Evolutionary conservation across 2,113 vertebrate species (phyloP).

Genomic region (Pyxicephalus adspersus): DNA sequence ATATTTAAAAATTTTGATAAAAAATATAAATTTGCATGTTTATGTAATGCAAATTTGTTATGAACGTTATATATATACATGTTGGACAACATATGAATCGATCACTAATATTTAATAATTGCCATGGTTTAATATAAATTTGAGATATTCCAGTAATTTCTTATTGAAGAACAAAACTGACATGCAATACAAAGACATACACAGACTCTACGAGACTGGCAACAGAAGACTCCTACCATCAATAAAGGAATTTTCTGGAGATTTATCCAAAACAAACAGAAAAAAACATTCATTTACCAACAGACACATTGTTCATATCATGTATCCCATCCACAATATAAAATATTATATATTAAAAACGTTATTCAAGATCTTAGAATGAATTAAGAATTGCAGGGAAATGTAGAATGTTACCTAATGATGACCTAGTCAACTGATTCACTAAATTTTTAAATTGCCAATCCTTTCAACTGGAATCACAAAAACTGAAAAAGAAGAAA

Average conservation of each 20-base stretch:
- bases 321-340: constrained; percentile 21
- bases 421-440: no score
- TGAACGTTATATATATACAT: no score
- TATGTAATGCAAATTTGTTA: no score
- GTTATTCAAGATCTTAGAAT: constrained; percentile 4
- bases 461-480: background rate
- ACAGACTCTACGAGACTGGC: constrained; percentile 50
- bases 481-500: background rate
- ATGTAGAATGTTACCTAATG: background rate
- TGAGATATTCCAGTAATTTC: constrained; percentile 34
- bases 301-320: constrained; percentile 29
- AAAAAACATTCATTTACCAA: constrained; percentile 54
- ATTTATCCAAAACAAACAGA: constrained; percentile 51
- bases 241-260: constrained; percentile 55
- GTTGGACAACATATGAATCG: no score
- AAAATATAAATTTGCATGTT: no score
- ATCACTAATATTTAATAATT: no score
- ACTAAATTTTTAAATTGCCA: no score
- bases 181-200: constrained; percentile 45
- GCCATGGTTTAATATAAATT: no score
- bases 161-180: constrained; percentile 54
- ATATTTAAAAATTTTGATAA: no score
- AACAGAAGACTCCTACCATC: constrained; percentile 55
- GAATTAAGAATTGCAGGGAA: background rate
- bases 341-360: background rate